Evolutionary conservation across 2,113 vertebrate species (phyloP).

Genomic region (Glaucidium brasilianum): DNA sequence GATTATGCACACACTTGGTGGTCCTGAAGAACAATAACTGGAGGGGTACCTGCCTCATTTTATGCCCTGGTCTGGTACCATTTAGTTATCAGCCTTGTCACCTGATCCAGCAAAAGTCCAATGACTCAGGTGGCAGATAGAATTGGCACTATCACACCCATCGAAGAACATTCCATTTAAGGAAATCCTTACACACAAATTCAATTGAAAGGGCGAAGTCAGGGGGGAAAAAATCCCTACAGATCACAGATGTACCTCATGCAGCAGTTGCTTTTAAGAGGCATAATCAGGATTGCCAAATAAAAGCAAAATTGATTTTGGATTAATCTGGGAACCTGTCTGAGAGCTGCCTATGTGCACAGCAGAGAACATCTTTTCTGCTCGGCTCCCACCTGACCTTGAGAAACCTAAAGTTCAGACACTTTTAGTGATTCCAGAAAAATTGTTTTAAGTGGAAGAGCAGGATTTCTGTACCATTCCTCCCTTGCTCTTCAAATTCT

Average conservation of each 20-base stretch:
- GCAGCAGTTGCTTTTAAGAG: not conserved
- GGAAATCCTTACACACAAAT: not conserved
- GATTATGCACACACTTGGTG: no score
- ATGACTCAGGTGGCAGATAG: not conserved
- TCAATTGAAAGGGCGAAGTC: accelerated
- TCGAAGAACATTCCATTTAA: not conserved
- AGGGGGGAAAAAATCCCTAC: not conserved
- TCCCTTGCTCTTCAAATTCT: not conserved
- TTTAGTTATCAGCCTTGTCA: no score
- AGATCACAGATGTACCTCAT: not conserved
- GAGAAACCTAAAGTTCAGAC: not conserved
- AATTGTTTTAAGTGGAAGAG: not conserved
- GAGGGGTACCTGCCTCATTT: not conserved
- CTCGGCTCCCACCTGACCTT: not conserved
- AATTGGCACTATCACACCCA: not conserved
- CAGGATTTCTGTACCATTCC: not conserved
- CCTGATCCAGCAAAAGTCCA: not conserved
- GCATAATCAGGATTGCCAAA: not conserved
- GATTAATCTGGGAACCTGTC: not conserved
- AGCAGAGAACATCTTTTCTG: not conserved
- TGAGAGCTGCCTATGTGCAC: not conserved
- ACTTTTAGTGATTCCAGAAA: not conserved
- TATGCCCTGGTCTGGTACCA: not conserved
- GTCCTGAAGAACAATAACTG: not conserved
- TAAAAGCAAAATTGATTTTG: not conserved